Percentiles rank a stretch among this genome's conserved stretches.
Evolutionary conservation across 1,140 invertebrate species (phyloP).

Genomic region (Drosophila kepulauana): DNA sequence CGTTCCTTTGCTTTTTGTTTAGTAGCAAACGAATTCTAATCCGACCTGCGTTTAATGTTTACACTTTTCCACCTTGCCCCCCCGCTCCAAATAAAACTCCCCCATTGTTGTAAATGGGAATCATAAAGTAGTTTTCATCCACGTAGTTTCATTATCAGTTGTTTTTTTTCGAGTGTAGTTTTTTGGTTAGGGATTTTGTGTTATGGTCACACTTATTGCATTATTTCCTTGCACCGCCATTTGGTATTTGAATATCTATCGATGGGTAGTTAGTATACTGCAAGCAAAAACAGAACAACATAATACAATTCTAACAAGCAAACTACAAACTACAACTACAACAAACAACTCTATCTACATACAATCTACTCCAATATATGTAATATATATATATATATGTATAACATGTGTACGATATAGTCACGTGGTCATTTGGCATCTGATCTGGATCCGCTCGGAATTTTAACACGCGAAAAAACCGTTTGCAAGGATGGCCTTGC

Average conservation of each 20-base stretch:
- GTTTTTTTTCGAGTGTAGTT: slow-evolving; percentile 18
- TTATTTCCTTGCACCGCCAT: slow-evolving; percentile 43
- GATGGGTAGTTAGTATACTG: slow-evolving; percentile 23
- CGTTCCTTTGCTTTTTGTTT: slow-evolving; percentile 32
- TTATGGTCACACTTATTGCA: slow-evolving; percentile 28
- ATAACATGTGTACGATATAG: slow-evolving; percentile 86
- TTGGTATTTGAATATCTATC: slow-evolving; percentile 22
- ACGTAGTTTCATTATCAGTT: slow-evolving; percentile 9
- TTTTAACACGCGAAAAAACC: slow-evolving; percentile 85
- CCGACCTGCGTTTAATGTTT: slow-evolving; percentile 26
- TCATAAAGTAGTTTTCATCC: slow-evolving; percentile 30
- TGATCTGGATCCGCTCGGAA: slow-evolving; percentile 96
- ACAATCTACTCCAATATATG: slow-evolving; percentile 4
- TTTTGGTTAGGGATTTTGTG: slow-evolving; percentile 7
- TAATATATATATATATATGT: slow-evolving; percentile 32
- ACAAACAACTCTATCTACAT: slow-evolving; percentile 12
- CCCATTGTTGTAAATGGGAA: slow-evolving; percentile 12
- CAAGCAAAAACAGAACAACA: slow-evolving; percentile 16
- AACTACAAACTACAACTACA: slow-evolving; percentile 7
- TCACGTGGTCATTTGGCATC: slow-evolving; percentile 98
- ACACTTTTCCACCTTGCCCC: neutral
- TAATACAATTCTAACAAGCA: slow-evolving; percentile 29
- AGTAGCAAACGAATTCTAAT: neutral
- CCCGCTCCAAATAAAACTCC: neutral
- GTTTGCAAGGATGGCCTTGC: slow-evolving; percentile 86